These are phyloP conservation scores for Drosophila formosana DNA, from an alignment of 2,888 invertebrate genomes.

Conservation along the genomic window DNA sequence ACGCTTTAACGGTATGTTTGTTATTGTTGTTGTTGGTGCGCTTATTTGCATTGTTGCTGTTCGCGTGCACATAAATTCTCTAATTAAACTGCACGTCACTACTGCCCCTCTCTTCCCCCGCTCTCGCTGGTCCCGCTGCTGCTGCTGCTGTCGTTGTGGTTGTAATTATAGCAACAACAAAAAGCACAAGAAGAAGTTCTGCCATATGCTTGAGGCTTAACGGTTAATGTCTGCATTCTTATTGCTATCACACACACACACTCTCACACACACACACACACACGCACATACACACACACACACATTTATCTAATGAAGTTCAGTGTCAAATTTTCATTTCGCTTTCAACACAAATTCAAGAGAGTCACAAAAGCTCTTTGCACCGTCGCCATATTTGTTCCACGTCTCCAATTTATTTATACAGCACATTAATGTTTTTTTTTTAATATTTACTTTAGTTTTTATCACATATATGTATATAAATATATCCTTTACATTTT, in stretches of 20 bases:
- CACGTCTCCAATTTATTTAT: conserved; percentile 5
- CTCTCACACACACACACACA: not conserved
- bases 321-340: conserved; percentile 74
- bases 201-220: conserved; percentile 64
- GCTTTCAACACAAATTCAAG: conserved; percentile 41
- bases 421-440: conserved; percentile 35
- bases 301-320: conserved; percentile 60
- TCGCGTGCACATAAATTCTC: conserved; percentile 29
- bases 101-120: conserved; percentile 11
- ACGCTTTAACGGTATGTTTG: conserved; percentile 3
- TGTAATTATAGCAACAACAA: conserved; percentile 36
- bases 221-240: conserved; percentile 8
- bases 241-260: conserved; percentile 20
- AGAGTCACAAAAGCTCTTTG: conserved; percentile 61
- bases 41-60: conserved; percentile 28
- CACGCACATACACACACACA: not conserved
- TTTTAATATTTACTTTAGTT: conserved; percentile 33
- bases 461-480: conserved; percentile 14
- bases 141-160: conserved; percentile 10
- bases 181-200: conserved; percentile 4
- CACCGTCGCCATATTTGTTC: conserved; percentile 59
- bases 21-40: conserved; percentile 40
- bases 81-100: conserved; percentile 46
- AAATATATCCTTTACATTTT: conserved; percentile 3
- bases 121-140: not conserved